phyloP scores from a whole-genome alignment of 2,113 vertebrate species.

The Mirza zaza region DNA sequence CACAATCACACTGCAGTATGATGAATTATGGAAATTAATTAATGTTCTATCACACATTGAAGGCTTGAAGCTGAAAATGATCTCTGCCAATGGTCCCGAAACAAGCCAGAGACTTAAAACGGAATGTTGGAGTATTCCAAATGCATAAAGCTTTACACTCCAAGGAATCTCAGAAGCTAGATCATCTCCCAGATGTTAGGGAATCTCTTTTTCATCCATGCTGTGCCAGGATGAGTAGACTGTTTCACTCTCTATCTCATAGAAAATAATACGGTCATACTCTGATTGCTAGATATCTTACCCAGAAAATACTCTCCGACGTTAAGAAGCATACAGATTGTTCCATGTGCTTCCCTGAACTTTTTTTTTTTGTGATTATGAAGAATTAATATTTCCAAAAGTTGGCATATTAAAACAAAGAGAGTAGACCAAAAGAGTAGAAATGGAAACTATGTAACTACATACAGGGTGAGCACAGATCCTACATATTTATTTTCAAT shows the following conservation, averaged over 20 bases:
- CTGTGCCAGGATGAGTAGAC: not conserved
- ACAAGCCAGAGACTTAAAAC: not conserved
- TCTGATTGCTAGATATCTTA: slow-evolving; percentile 48
- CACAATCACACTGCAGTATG: not conserved
- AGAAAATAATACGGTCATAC: slow-evolving; percentile 9
- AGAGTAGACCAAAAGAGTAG: not conserved
- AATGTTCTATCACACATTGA: not conserved
- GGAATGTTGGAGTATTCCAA: not conserved
- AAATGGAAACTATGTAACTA: not conserved
- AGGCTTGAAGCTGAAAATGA: not conserved
- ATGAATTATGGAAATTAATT: not conserved
- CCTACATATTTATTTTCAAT: not conserved
- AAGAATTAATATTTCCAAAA: not conserved
- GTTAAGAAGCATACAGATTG: not conserved
- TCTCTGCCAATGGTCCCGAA: not conserved
- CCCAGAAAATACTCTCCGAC: not conserved
- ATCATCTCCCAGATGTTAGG: slow-evolving; percentile 12
- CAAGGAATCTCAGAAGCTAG: not conserved
- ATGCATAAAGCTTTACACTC: not conserved
- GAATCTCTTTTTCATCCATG: not conserved
- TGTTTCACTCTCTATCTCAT: slow-evolving; percentile 43
- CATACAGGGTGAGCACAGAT: no score
- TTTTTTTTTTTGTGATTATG: not conserved
- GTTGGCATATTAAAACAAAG: not conserved
- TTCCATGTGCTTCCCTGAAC: not conserved